Percentiles rank a stretch among this genome's conserved stretches.
Evolutionary conservation across 2,888 invertebrate genomes (phyloP).

Genomic region (Thera obeliscata): DNA sequence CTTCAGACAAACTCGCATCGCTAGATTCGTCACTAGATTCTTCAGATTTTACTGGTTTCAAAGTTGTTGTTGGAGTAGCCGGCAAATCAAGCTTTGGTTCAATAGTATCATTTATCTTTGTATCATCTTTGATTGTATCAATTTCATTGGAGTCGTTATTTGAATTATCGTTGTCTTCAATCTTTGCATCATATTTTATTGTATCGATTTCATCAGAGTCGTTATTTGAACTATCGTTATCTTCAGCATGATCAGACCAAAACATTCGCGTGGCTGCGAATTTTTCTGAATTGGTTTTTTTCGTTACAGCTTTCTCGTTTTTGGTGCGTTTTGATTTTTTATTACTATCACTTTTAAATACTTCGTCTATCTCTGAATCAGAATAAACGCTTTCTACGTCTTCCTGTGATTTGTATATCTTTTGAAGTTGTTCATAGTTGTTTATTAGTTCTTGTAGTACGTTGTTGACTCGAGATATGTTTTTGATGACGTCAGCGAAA

Average conservation of each 20-base stretch:
- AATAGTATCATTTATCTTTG: not conserved
- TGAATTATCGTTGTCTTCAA: conserved; percentile 3
- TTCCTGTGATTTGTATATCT: conserved; percentile 52
- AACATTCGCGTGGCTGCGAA: conserved; percentile 51
- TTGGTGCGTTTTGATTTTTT: conserved; percentile 12
- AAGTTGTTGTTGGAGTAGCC: conserved; percentile 8
- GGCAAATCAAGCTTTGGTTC: not conserved
- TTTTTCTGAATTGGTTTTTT: conserved; percentile 8
- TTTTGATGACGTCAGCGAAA: conserved; percentile 60
- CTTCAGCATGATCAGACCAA: conserved; percentile 40
- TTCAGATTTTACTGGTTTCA: conserved; percentile 4
- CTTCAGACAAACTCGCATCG: conserved; percentile 1
- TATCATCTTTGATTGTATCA: not conserved
- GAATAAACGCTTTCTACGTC: conserved; percentile 42
- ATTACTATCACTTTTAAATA: conserved; percentile 28
- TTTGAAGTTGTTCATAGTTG: conserved; percentile 62
- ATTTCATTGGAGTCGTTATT: conserved; percentile 6
- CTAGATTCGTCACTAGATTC: conserved; percentile 18
- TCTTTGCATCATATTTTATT: not conserved
- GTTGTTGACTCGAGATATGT: conserved; percentile 64
- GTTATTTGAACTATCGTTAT: not conserved
- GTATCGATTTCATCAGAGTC: conserved; percentile 8
- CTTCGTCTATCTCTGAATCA: conserved; percentile 45
- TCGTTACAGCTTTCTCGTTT: not conserved
- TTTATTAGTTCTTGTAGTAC: conserved; percentile 61